These are phyloP conservation scores for Helicorthomorpha holstii DNA, from an alignment of 1,140 invertebrate species.

Conservation along the genomic window DNA sequence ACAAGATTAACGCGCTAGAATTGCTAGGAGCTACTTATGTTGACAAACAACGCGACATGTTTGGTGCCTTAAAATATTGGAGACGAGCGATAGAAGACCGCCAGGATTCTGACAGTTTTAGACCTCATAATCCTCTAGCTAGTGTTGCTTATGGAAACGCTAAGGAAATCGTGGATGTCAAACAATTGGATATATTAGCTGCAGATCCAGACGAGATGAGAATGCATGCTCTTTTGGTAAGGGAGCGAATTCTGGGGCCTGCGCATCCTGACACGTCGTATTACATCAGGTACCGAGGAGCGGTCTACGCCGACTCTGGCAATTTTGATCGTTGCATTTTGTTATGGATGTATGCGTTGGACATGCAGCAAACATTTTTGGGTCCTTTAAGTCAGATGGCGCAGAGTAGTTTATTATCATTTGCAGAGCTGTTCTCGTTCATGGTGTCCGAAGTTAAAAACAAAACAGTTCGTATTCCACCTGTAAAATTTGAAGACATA, in stretches of 20 bases:
- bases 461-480: conserved; percentile 52
- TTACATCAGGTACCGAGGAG: conserved; percentile 82
- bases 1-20: conserved; percentile 79
- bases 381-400: conserved; percentile 89
- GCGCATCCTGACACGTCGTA: conserved; percentile 93
- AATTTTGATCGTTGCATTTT: conserved; percentile 80
- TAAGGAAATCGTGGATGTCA: conserved; percentile 55
- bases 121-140: conserved; percentile 43
- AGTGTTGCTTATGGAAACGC: conserved; percentile 76
- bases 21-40: conserved; percentile 88
- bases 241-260: conserved; percentile 78
- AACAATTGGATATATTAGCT: conserved; percentile 66
- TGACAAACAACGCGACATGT: conserved; percentile 89
- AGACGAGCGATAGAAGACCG: conserved; percentile 66
- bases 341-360: conserved; percentile 90
- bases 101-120: conserved; percentile 39
- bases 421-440: conserved; percentile 86
- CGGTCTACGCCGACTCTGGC: conserved; percentile 85
- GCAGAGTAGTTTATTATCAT: conserved; percentile 77
- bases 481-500: conserved; percentile 59
- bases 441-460: conserved; percentile 59
- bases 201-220: conserved; percentile 87
- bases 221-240: conserved; percentile 86
- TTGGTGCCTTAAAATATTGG: conserved; percentile 72
- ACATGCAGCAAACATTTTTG: conserved; percentile 85